Evolutionary conservation across 2,888 invertebrate genomes (phyloP), one percentile per base, ranked within the genome.

Genomic region (Tachina lurida): DNA sequence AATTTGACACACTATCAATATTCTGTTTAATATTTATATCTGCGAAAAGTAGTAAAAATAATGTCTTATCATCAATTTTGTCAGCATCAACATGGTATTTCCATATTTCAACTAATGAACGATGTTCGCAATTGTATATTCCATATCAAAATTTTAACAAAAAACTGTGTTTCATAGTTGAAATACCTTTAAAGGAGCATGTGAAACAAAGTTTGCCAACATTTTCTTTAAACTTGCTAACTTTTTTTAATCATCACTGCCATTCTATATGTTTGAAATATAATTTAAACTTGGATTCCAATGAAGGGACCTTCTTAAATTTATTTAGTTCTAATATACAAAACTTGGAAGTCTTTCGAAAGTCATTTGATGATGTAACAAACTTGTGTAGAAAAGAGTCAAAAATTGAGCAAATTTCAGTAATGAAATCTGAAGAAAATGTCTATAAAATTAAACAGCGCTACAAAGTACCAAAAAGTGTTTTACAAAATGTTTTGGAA

Each of bases 1-100:
- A 39, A 39, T 10, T 47, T 4, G 8, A 19, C 2, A 3, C 19
- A 9, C 31, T 56, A 5, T 58, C 54, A 60, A 82, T 90, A 15
- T 91, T 88, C 73, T 90, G 90, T 9, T 56, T 90, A 1, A 77
- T 91, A 3, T 87, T 87, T 1, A 17, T 91, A 1, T 84, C 84
- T 8, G 85, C 89, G 4, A 70, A 71, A 12, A 88, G 82, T 60
- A 87, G 88, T 54, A 87, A 88, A 60, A 41, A 17, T 10, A 74
- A 89, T 5, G 84, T 89, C 12, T 47, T 76, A 8, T 73, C 75
- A 2, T 62, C 82, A 31, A 19, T 76, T 54, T 71, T 86, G 31
- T 84, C 86, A 31, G 86, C 88, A 10, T 87, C 87, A 2, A 49
- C 87, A 8, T 92, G 92, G 92, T 89, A 90, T 31, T 62, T 92